Base-by-base conservation (phyloP, 2,113 vertebrate genomes). In the Pica pica region DNA sequence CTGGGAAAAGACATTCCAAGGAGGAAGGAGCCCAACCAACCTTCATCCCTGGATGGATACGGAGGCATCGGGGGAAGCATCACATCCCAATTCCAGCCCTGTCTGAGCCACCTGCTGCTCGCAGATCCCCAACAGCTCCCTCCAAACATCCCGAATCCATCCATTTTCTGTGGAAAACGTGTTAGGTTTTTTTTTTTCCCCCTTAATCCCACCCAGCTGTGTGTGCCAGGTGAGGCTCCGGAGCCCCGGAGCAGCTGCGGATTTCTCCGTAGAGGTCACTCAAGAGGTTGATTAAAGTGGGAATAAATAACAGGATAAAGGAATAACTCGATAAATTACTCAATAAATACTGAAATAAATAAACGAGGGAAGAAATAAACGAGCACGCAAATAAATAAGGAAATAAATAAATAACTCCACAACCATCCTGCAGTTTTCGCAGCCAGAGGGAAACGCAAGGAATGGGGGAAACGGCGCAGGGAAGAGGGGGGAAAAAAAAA, bases 231-330 rank as follows among this genome's bases (percentile, higher is more conserved):
- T 70, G 93, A 76, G 71, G 76, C 22, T 14, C 31, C 12, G 8
- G 77, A 83, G 60, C 42, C 28, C 0, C 5, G 14, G 56, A 85
- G 83, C 88, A 80, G 83, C 76, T 53, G 82, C n/a, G 55, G 82
- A 84, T 87, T 95, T 92, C 68, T 73, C 91, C 50, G 82, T 63
- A 96, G 95, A 92, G 93, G 95, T 96, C 90, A 94, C 73, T 35
- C 83, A 14, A 77, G 83, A 94, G 92, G 94, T 93, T 92, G 93
- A 90, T 90, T 69, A 49, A 57, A 86, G 59, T 6, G 49, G 44
- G 60, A 49, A 85, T 35, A 65, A 85, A 85, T 26, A 35, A 7
- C 52, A 3, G 83, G 82, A 47, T 39, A 2, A 49, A 56, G 26
- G 10, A 74, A 74, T 6, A 22, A 19, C 80, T 26, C 12, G 7